phyloP scores from a whole-genome alignment of 2,888 invertebrate species.

The Phyllotreta cruciferae region DNA sequence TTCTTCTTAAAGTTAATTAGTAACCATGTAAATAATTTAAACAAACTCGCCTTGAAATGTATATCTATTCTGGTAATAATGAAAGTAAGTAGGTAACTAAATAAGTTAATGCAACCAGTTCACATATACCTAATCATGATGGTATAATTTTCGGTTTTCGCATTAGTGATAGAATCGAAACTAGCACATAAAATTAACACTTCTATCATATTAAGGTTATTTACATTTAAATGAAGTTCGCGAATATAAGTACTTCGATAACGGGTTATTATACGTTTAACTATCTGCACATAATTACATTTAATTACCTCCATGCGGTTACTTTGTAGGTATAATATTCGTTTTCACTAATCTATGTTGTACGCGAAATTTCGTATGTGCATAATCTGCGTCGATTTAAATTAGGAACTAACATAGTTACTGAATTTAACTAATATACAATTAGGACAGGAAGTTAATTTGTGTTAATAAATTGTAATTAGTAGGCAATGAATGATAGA shows the following conservation, averaged over 20 bases:
- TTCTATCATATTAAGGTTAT: constrained; percentile 2
- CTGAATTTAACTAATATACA: constrained; percentile 9
- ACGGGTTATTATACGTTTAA: constrained; percentile 26
- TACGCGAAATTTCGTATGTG: constrained; percentile 37
- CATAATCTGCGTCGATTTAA: constrained; percentile 40
- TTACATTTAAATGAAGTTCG: constrained; percentile 34
- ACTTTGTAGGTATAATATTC: constrained; percentile 32
- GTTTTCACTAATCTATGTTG: constrained; percentile 14
- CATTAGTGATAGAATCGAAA: too few relatives aligned
- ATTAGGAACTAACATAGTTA: constrained; percentile 36
- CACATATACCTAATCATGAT: too few relatives aligned
- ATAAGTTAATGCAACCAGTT: too few relatives aligned
- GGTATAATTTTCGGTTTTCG: too few relatives aligned
- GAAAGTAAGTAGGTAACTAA: too few relatives aligned
- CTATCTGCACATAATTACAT: constrained; percentile 40
- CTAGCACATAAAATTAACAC: too few relatives aligned
- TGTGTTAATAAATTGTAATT: not conserved
- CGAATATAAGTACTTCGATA: constrained; percentile 34
- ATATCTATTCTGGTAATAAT: too few relatives aligned
- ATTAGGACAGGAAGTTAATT: not conserved
- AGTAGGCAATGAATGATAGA: too few relatives aligned
- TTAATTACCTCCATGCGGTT: constrained; percentile 41
- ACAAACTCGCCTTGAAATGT: too few relatives aligned
- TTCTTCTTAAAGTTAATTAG: too few relatives aligned
- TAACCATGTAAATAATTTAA: too few relatives aligned